Conservation (phyloP, 2,888 invertebrate genomes). For the Parapristionchus giblindavisi region DNA sequence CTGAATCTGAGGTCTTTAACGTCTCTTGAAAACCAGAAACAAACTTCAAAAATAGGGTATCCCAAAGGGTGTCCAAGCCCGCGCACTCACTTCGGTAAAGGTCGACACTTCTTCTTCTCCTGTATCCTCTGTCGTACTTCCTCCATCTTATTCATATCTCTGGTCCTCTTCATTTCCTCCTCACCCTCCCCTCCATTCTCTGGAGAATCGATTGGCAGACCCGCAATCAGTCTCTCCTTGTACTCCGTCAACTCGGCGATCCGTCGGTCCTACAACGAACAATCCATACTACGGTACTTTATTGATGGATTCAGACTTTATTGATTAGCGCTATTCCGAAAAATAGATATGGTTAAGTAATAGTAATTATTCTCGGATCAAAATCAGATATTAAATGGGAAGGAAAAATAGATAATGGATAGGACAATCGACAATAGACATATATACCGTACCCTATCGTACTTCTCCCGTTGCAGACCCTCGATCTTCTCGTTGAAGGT, state of each 20-base stretch:
- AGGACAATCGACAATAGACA: too few relatives aligned
- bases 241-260: slow-evolving; percentile 45
- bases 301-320: background rate
- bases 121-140: slow-evolving; percentile 63
- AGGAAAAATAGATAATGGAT: too few relatives aligned
- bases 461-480: slow-evolving; percentile 32
- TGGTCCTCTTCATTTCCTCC: slow-evolving; percentile 39
- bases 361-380: too few relatives aligned
- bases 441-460: slow-evolving; percentile 21
- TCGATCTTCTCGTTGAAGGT: slow-evolving; percentile 35
- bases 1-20: too few relatives aligned
- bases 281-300: background rate
- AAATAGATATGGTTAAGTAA: background rate
- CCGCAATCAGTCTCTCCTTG: slow-evolving; percentile 36
- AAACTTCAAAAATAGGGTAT: too few relatives aligned
- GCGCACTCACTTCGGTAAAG: background rate
- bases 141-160: slow-evolving; percentile 56
- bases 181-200: slow-evolving; percentile 35
- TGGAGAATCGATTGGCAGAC: slow-evolving; percentile 35
- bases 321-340: background rate
- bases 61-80: too few relatives aligned
- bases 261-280: slow-evolving; percentile 37
- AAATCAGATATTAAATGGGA: slow-evolving; percentile 43
- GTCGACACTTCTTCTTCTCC: slow-evolving; percentile 54
- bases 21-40: too few relatives aligned